Conservation (phyloP, 2,797 vertebrate genomes). For the Columba guinea region DNA sequence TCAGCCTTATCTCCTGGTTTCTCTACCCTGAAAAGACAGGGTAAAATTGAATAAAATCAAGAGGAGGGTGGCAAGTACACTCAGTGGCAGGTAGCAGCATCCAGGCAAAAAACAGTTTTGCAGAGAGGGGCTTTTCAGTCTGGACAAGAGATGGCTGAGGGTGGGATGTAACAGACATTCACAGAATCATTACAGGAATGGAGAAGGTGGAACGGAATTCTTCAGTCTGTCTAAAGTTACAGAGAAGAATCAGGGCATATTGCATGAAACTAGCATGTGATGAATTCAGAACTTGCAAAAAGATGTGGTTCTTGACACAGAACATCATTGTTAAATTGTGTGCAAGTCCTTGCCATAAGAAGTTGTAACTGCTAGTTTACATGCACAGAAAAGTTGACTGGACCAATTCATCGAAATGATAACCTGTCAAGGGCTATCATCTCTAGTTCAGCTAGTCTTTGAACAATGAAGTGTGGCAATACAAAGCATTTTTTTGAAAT, state of each 20-base stretch:
- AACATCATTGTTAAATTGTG: background rate
- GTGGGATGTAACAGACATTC: background rate
- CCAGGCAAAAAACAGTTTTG: background rate
- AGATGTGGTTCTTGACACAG: background rate
- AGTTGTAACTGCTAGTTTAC: background rate
- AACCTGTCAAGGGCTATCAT: background rate
- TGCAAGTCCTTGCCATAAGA: background rate
- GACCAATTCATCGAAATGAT: background rate
- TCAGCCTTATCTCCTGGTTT: background rate
- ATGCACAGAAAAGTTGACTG: background rate
- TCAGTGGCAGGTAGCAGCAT: background rate
- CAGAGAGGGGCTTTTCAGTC: background rate
- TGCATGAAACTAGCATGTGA: background rate
- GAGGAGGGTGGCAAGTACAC: background rate
- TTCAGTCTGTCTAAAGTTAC: background rate
- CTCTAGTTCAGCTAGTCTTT: background rate
- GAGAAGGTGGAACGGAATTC: background rate
- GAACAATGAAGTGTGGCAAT: background rate
- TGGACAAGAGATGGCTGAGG: background rate
- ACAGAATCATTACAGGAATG: background rate
- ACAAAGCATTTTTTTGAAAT: background rate
- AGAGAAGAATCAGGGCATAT: background rate
- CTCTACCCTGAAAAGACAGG: background rate
- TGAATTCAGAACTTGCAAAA: background rate
- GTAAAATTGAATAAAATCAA: background rate